Evolutionary conservation across 92 coral and sea anemone genomes (phyloP).

Genomic region (Diadumene lineata): DNA sequence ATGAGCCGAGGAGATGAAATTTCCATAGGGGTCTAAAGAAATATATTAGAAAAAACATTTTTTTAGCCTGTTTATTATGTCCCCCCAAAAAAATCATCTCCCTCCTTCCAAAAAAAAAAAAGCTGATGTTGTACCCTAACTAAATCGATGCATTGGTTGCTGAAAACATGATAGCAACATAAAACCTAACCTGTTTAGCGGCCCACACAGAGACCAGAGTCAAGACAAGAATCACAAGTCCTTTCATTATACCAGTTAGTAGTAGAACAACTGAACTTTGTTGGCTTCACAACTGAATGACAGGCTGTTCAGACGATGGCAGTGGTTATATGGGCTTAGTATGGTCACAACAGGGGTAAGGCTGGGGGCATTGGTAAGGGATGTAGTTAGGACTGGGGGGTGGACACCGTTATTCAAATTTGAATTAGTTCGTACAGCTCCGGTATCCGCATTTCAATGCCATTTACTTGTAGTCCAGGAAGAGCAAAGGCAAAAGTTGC

Average conservation of each 20-base stretch:
- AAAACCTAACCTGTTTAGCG: neutral
- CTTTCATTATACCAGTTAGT: neutral
- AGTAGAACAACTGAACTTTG: neutral
- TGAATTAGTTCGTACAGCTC: neutral
- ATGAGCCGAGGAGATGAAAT: too few species aligned
- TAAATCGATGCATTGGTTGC: too few species aligned
- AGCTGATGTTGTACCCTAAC: too few species aligned
- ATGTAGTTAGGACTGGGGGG: neutral
- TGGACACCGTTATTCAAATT: neutral
- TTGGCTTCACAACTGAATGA: conserved; percentile 6
- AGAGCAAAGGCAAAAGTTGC: neutral
- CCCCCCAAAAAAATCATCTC: too few species aligned
- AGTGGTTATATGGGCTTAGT: conserved; percentile 1
- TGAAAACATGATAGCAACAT: too few species aligned
- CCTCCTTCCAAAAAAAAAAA: too few species aligned
- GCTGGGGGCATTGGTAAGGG: neutral
- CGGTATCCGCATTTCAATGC: neutral
- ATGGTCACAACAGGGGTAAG: neutral
- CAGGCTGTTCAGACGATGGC: neutral
- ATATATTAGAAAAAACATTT: too few species aligned
- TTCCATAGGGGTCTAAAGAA: too few species aligned
- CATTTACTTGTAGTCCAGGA: neutral
- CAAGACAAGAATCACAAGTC: neutral
- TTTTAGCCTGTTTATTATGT: too few species aligned
- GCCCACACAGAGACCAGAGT: conserved; percentile 6